Conservation (phyloP, 2,888 invertebrate species). For the Mystacides longicornis region DNA sequence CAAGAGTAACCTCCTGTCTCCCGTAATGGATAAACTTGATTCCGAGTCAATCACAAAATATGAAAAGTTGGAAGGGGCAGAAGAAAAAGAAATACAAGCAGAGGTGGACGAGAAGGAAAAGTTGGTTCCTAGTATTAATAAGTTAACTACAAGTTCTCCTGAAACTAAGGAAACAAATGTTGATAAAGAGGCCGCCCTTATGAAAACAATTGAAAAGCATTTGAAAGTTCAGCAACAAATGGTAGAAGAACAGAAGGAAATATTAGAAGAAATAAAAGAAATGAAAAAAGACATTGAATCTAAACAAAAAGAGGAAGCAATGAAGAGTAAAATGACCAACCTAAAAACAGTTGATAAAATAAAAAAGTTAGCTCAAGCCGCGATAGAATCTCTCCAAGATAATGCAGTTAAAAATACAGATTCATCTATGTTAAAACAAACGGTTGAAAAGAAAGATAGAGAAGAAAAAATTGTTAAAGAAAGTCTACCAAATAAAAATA, state of each 20-base stretch:
- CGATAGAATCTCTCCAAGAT: conserved; percentile 35
- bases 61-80: conserved; percentile 15
- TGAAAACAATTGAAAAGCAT: conserved; percentile 60
- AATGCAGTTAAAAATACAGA: conserved; percentile 10
- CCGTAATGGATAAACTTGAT: conserved; percentile 1
- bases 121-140: not conserved
- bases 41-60: conserved; percentile 13
- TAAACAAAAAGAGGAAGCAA: conserved; percentile 18
- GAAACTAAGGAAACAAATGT: conserved; percentile 2
- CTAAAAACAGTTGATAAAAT: conserved; percentile 48
- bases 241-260: conserved; percentile 58
- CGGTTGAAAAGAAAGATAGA: conserved; percentile 2
- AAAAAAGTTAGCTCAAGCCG: conserved; percentile 44
- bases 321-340: conserved; percentile 34
- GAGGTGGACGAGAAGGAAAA: not conserved
- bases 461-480: not conserved
- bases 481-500: conserved; percentile 13
- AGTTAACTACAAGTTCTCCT: too few relatives aligned
- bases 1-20: not conserved
- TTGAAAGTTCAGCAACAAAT: conserved; percentile 61
- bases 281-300: conserved; percentile 43
- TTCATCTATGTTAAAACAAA: conserved; percentile 7
- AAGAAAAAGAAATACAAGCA: conserved; percentile 18
- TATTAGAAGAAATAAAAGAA: conserved; percentile 53
- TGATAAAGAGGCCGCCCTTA: conserved; percentile 39